phyloP scores from a whole-genome alignment of 2,113 vertebrate species.

The Prunella fulvescens region DNA sequence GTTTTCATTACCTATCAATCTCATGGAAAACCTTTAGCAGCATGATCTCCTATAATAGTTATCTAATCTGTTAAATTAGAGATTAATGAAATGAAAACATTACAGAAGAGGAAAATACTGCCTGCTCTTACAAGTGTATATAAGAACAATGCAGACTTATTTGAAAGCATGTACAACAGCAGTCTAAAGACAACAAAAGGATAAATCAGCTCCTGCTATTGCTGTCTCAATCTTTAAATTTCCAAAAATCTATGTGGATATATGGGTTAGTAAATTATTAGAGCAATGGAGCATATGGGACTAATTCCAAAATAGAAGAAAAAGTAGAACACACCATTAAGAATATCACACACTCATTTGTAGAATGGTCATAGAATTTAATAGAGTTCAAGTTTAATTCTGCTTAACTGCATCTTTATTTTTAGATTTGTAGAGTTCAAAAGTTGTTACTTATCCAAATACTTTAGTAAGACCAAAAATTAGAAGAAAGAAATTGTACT shows the following conservation, averaged over 20 bases:
- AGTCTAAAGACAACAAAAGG: neutral
- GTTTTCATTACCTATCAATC: conserved; percentile 59
- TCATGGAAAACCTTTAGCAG: conserved; percentile 29
- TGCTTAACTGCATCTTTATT: neutral
- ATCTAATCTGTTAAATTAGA: conserved; percentile 57
- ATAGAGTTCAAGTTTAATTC: neutral
- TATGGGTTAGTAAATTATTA: neutral
- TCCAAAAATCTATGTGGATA: neutral
- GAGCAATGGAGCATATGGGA: neutral
- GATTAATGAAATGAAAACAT: conserved; percentile 40
- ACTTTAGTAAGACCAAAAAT: neutral
- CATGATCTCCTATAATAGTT: conserved; percentile 23
- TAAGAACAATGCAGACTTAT: neutral
- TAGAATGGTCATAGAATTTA: neutral
- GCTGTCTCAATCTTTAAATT: neutral
- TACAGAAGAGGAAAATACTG: neutral
- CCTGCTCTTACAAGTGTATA: too few species aligned
- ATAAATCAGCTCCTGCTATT: neutral
- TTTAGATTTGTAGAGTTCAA: neutral
- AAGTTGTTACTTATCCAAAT: neutral
- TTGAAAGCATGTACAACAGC: neutral
- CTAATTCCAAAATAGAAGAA: neutral
- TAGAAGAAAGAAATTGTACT: neutral
- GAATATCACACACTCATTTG: neutral
- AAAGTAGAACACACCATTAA: neutral